Base-by-base conservation (phyloP, 1,140 invertebrate species). In the Lethocerus indicus region DNA sequence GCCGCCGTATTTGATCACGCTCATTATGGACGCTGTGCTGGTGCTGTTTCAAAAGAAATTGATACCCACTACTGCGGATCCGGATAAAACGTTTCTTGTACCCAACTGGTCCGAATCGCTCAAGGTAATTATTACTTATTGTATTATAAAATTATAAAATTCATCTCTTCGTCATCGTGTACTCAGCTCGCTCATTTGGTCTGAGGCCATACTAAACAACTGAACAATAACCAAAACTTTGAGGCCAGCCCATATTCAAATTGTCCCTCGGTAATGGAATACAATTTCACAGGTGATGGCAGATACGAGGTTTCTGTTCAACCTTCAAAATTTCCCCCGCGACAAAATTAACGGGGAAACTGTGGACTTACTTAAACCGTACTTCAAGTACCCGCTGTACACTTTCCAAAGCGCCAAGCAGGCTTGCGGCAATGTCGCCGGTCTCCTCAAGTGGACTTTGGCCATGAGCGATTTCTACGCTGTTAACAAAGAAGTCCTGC, bases 341-440 rank as follows among this genome's bases (percentile, higher is more conserved):
- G 87, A 92, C 60, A 74, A 78, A 47, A 91, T 92, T 14, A 90
- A 87, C 62, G 86, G 76, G 16, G 87, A 92, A 71, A 86, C 77
- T 44, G 69, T 89, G 1, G 87, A 92, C 63, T 64, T 90, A 41
- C 69, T 91, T 65, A 60, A 70, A 52, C 86, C 87, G 0, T 90
- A 90, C 60, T 75, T 89, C 50, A 68, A 61, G 40, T 83, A 76
- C 64, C 75, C 75, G 41, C 68, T 78, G 40, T 91, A 89, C 56
- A 89, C 73, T 32, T 78, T 79, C 49, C 83, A 88, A 59, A 76
- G 74, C 3, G 88, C 87, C 0, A 83, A 81, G 62, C 74, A 79
- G 54, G 86, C 86, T 59, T 89, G 86, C 62, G 86, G 85, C 46
- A 87, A 90, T 61, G 87, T 92, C 1, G 85, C 86, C 48, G 87